Base-by-base conservation (phyloP, 2,888 invertebrate species). In the Erebia palarica region DNA sequence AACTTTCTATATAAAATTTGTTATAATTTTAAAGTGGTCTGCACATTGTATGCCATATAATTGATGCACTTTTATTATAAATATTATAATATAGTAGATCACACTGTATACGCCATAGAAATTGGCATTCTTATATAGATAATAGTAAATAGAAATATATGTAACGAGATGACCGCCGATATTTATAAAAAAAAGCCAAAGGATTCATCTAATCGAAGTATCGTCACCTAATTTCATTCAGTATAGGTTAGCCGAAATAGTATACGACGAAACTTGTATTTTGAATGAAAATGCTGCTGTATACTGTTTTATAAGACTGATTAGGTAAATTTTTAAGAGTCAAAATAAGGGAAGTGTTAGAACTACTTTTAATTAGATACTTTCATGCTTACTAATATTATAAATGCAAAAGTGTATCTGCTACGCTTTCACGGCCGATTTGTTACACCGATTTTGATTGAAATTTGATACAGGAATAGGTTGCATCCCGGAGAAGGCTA, bases 1-100 rank as follows among this genome's bases (percentile, higher is more conserved):
- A 84, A 79, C 80, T 79, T 77, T 81, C 83, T 79, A 78, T 78
- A 79, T 75, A 76, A 75, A 75, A 77, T 76, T 76, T 77, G 72
- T 77, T 69, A 69, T 61, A 69, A 72, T 74, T 73, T 78, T 75
- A 75, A 84, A 83, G 81, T 87, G 84, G 86, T 87, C 85, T 83
- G 84, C 78, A 81, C 79, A 80, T 82, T 83, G 85, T 86, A 84
- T 83, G 84, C 70, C 83, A 84, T 78, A 80, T 70, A 78, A 77
- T 78, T 75, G 77, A 82, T 78, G 77, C 80, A 79, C 77, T 73
- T 68, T 72, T 36, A 69, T 71, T 64, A 67, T 67, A 49, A 60
- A 61, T 57, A 72, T 65, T 60, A 71, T 60, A 61, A 71, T 60
- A 61, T 65, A 49, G 13, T 64, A 58, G 68, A 65, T 69, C 65